phyloP scores from a whole-genome alignment of 2,113 vertebrate genomes.

The Zosterops japonicus region DNA sequence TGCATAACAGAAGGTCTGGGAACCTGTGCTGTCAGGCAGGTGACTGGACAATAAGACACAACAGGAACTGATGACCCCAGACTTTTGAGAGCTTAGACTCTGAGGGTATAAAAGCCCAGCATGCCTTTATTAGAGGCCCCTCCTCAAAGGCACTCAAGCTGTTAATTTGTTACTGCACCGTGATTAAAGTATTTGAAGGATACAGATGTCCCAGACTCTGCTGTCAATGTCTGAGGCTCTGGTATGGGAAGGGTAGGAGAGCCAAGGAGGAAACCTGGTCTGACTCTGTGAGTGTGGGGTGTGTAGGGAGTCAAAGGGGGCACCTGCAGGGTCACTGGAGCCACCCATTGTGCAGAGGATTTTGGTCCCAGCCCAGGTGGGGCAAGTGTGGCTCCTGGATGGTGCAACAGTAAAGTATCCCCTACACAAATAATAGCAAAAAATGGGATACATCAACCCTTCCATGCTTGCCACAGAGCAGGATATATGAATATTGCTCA shows the following conservation, averaged over 20 bases:
- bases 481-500: background rate
- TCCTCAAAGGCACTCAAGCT: rapidly evolving
- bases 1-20: background rate
- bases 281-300: background rate
- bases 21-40: background rate
- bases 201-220: background rate
- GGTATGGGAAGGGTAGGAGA: background rate
- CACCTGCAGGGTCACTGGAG: background rate
- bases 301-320: background rate
- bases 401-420: background rate
- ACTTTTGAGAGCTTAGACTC: background rate
- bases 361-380: background rate
- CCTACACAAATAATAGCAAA: background rate
- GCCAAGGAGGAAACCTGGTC: background rate
- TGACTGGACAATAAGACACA: background rate
- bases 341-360: background rate
- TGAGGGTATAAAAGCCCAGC: background rate
- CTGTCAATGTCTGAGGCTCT: background rate
- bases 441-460: background rate
- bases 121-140: background rate
- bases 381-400: background rate
- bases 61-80: background rate
- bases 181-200: background rate
- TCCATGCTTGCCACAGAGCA: background rate
- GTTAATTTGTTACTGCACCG: background rate